Evolutionary conservation across 37 sponge, comb jelly and placozoan genomes (phyloP), one percentile per base, ranked within the genome.

Genomic region (Crambe crambe): DNA sequence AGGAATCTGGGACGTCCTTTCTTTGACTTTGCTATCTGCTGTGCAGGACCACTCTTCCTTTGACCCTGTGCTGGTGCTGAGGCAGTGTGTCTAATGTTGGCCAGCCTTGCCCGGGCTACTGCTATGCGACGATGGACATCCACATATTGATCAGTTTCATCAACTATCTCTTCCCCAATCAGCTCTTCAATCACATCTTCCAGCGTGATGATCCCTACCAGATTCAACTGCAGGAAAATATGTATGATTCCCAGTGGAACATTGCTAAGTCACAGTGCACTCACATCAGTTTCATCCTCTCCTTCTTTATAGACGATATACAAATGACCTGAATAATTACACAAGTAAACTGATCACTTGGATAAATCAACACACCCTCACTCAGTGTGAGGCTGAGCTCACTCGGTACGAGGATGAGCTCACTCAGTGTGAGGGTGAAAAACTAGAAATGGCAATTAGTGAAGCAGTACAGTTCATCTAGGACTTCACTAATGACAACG

Each of bases 181-280:
- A 95, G 56, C 61, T 92, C 96, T 32, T 95, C 96, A 74, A 95
- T 95, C 10, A 91, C 90, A 47, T 95, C 96, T 64, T 95, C 94
- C 56, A 94, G 37, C 17, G 94, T 94, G 37, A 94, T 86, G 66
- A 94, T 83, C 26, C 94, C 94, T 22, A 87, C 62, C 47, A 94
- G 61, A 32, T 75, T 42, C 3, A 70, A 61, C 88, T 88, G 71
- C 41, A 12, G 51, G 51, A 47, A 47, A 15, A 15, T 15, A 47
- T 47, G 12, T 12, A 15, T 15, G 51, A 15, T 21, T 60, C 26
- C 17, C 4, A 60, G 61, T 9, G 26, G 23, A 60, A 60, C 61
- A 60, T 6, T 25, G 27, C 61, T 21, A 9, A 12, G 39, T 20
- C 40, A 54, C 6, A 29, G 54, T 22, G 40, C 34, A 70, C 74